phyloP scores from a whole-genome alignment of 2,797 vertebrate genomes.

The Nothura maculosa region DNA sequence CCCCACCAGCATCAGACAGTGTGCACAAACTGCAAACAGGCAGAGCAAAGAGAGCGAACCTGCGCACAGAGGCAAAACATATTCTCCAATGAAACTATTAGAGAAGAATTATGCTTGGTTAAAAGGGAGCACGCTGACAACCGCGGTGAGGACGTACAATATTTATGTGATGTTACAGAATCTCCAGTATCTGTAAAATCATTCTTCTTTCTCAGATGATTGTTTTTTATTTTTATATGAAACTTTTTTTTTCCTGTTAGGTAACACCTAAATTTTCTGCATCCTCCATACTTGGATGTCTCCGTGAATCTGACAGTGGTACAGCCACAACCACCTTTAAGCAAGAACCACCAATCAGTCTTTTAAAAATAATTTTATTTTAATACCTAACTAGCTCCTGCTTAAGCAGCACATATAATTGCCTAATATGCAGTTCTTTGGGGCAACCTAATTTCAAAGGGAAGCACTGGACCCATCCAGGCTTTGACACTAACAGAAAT shows the following conservation, averaged over 20 bases:
- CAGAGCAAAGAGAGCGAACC: conserved; percentile 62
- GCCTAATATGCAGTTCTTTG: conserved; percentile 74
- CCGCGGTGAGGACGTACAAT: conserved; percentile 46
- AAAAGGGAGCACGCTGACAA: conserved; percentile 58
- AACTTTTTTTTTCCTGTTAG: neutral
- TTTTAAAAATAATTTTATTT: conserved; percentile 75
- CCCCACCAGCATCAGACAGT: conserved; percentile 61
- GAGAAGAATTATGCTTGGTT: conserved; percentile 61
- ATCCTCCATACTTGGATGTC: neutral
- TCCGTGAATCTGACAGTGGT: conserved; percentile 59
- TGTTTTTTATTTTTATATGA: neutral
- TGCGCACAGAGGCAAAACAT: conserved; percentile 50
- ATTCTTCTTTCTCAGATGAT: neutral
- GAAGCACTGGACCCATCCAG: conserved; percentile 61
- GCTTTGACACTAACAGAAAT: conserved; percentile 58
- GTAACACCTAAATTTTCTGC: conserved; percentile 13
- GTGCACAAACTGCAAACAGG: conserved; percentile 59
- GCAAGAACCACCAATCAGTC: conserved; percentile 57
- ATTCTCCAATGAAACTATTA: conserved; percentile 66
- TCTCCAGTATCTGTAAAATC: neutral
- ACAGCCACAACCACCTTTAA: conserved; percentile 67
- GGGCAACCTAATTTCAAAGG: conserved; percentile 73
- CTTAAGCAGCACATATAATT: conserved; percentile 74
- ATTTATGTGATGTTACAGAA: conserved; percentile 48
- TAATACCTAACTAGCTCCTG: conserved; percentile 61